Base-by-base conservation (phyloP, 2,113 vertebrate species). In the Origma solitaria region DNA sequence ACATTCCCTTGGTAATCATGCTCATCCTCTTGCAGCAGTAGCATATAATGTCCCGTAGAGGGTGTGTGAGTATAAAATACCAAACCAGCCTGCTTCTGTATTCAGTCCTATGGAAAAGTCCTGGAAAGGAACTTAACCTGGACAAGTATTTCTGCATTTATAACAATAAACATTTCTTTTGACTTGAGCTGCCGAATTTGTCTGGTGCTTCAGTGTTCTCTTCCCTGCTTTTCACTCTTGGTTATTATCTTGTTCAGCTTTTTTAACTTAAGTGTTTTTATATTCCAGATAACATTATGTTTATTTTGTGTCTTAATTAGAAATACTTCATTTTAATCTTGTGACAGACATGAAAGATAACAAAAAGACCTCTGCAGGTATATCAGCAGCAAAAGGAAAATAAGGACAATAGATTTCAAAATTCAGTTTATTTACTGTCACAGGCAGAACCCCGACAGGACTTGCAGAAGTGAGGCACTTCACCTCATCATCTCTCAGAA, bases 401-500 rank as follows among this genome's bases (percentile, higher is more conserved):
- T 13, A 44, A 7, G 21, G 57, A 88, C 64, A 61, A 65, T 4
- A 64, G 56, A 17, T 81, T 88, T 66, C 35, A 53, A 80, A 70
- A 53, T 2, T 92, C 90, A 71, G 54, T 95, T 70, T 49, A 13
- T 83, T 88, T 75, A 50, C 9, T 53, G 60, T 42, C n/a, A 58
- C 0, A 0, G 31, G 25, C 19, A 49, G 35, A 80, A 58, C 25
- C 8, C 11, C 12, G 8, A 3, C 1, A 42, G 1, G 2, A 4
- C 13, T 61, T 49, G 76, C 24, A n/a, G 70, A 71, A 61, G 49
- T 13, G 62, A 78, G 21, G 64, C 73, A 58, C 18, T 15, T 3
- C 27, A 60, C 40, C 10, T 35, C 47, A 4, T 38, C 1, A 0
- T 22, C 23, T 6, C 31, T 91, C 94, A 98, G 92, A 99, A 99